These are phyloP conservation scores for Aradophagus sp. DNA, from an alignment of 1,140 invertebrate genomes.

Conservation along the genomic window DNA sequence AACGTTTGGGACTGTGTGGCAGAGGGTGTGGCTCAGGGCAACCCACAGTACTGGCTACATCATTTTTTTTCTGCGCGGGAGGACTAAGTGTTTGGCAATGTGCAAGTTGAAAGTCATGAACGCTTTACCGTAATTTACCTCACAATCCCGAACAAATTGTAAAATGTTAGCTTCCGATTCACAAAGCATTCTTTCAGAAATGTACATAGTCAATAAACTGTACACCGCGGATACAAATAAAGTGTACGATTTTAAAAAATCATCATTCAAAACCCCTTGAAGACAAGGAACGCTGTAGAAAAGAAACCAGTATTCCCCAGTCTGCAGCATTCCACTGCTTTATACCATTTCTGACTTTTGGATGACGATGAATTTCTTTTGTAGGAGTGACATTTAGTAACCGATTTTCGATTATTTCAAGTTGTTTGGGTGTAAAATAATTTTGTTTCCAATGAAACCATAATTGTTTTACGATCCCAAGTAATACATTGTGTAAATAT, in stretches of 20 bases:
- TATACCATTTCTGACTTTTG: background rate
- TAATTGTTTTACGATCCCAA: constrained; percentile 7
- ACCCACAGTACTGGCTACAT: too few relatives aligned
- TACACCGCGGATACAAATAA: constrained; percentile 4
- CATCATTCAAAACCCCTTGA: background rate
- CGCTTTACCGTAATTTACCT: constrained; percentile 10
- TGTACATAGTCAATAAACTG: constrained; percentile 1
- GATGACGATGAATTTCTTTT: constrained; percentile 11
- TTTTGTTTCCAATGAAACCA: constrained; percentile 2
- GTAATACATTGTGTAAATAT: constrained; percentile 12
- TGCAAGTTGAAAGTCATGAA: constrained; percentile 31
- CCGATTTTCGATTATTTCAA: constrained; percentile 4
- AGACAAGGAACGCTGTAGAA: constrained; percentile 16
- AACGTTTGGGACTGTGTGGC: too few relatives aligned
- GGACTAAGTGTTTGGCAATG: constrained; percentile 2
- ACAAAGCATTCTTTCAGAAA: constrained; percentile 5
- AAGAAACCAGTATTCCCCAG: constrained; percentile 18
- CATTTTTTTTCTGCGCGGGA: too few relatives aligned
- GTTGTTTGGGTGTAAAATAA: constrained; percentile 3
- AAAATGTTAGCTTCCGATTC: constrained; percentile 4
- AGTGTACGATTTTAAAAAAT: constrained; percentile 3
- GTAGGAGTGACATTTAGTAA: constrained; percentile 6
- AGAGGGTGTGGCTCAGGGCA: too few relatives aligned
- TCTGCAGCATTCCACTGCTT: constrained; percentile 20
- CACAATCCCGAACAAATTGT: constrained; percentile 7